Conservation (phyloP, 1,140 invertebrate genomes). For the Drosophila willistoni region DNA sequence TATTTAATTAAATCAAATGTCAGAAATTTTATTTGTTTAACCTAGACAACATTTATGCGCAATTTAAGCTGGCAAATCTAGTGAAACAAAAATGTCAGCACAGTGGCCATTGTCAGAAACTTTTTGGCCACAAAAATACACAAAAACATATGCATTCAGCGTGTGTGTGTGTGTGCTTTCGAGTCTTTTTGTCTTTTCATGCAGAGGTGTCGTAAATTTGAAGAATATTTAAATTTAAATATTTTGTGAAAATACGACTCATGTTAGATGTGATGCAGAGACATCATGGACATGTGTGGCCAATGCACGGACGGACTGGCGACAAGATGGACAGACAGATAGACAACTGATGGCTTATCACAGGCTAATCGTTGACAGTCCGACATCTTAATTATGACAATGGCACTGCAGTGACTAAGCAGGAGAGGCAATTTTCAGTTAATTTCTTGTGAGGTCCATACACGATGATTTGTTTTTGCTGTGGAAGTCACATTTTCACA, state of each 20-base stretch:
- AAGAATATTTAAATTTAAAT: conserved; percentile 49
- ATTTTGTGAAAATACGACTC: conserved; percentile 30
- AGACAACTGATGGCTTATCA: conserved; percentile 53
- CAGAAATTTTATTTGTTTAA: conserved; percentile 57
- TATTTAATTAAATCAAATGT: conserved; percentile 50
- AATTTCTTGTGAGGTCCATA: conserved; percentile 38
- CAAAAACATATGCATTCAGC: background rate
- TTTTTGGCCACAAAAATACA: background rate
- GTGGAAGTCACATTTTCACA: conserved; percentile 31
- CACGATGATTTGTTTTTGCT: conserved; percentile 31
- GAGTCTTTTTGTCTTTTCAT: background rate
- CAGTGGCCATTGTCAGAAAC: conserved; percentile 17
- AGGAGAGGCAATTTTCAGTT: background rate
- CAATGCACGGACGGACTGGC: conserved; percentile 36
- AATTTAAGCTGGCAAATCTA: conserved; percentile 54
- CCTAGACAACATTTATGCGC: conserved; percentile 66
- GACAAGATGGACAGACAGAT: conserved; percentile 17
- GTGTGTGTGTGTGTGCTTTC: background rate
- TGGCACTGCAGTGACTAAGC: conserved; percentile 17
- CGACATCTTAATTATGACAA: conserved; percentile 72
- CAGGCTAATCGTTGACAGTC: conserved; percentile 59
- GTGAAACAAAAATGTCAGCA: conserved; percentile 25
- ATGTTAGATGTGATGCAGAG: conserved; percentile 35
- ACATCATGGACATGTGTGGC: conserved; percentile 56
- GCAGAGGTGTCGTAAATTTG: conserved; percentile 55